phyloP scores from a whole-genome alignment of 2,113 vertebrate genomes.

The Eolophus roseicapilla region DNA sequence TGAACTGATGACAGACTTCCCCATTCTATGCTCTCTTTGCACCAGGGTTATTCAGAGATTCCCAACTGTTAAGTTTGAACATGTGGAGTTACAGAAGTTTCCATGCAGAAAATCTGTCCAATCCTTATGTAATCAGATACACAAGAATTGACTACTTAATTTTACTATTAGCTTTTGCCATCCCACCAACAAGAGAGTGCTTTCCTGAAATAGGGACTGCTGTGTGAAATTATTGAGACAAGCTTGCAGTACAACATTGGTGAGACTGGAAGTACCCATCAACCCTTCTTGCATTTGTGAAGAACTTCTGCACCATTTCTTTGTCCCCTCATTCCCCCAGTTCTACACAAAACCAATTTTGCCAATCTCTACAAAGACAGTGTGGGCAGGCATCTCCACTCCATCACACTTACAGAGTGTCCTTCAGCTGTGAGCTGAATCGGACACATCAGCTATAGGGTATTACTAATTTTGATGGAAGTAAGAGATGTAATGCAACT shows the following conservation, averaged over 20 bases:
- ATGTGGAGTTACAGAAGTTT: neutral
- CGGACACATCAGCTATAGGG: fast-evolving
- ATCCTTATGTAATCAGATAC: neutral
- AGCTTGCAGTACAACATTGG: neutral
- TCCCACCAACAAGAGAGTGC: neutral
- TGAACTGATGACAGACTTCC: neutral
- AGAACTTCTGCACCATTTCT: neutral
- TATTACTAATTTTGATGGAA: neutral
- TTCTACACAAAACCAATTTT: neutral
- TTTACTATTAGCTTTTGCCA: neutral
- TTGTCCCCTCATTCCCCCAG: neutral
- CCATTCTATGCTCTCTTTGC: neutral
- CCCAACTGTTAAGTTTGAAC: neutral
- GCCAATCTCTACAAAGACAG: neutral
- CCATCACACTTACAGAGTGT: neutral
- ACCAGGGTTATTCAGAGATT: neutral
- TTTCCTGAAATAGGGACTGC: neutral
- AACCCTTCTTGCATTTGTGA: neutral
- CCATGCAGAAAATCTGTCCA: neutral
- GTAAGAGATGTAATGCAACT: neutral
- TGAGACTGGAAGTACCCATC: neutral
- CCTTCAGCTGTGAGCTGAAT: neutral
- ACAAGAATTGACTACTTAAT: neutral
- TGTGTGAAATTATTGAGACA: neutral
- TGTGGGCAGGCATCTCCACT: neutral